These are phyloP conservation scores for Etheostoma spectabile DNA, from an alignment of 2,113 vertebrate species.

Conservation along the genomic window DNA sequence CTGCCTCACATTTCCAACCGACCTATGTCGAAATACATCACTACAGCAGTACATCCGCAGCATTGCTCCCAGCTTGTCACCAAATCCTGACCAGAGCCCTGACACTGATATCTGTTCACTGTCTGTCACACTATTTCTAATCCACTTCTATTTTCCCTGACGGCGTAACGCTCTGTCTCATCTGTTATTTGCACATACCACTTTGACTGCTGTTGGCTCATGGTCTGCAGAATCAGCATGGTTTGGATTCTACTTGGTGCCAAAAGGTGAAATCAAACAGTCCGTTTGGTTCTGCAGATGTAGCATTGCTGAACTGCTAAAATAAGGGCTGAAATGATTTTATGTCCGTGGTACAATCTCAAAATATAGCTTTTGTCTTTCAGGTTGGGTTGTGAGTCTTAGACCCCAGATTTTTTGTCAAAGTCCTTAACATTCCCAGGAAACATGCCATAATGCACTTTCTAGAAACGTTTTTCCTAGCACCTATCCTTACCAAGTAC, in stretches of 20 bases:
- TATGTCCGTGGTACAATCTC: neutral
- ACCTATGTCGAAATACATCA: constrained; percentile 5
- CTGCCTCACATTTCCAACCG: constrained; percentile 22
- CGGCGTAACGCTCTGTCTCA: neutral
- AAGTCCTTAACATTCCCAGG: too few species aligned
- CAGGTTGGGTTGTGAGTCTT: neutral
- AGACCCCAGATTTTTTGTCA: neutral
- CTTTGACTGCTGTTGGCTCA: constrained; percentile 20
- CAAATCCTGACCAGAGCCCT: constrained; percentile 40
- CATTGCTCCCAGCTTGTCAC: constrained; percentile 31
- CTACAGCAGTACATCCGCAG: constrained; percentile 23
- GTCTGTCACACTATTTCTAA: constrained; percentile 57
- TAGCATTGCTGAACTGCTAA: neutral
- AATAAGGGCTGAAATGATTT: neutral
- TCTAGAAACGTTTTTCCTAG: neutral
- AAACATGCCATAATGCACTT: too few species aligned
- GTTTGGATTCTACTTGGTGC: constrained; percentile 4
- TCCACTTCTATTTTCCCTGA: constrained; percentile 37
- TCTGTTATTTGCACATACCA: constrained; percentile 32
- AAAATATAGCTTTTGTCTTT: neutral
- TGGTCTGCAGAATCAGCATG: constrained; percentile 12
- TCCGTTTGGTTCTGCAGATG: constrained; percentile 4
- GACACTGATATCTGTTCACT: constrained; percentile 57
- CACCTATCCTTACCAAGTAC: neutral
- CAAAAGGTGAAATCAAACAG: constrained; percentile 34